Base-by-base conservation (phyloP, 2,797 vertebrate species). In the Enteromius paludinosus region DNA sequence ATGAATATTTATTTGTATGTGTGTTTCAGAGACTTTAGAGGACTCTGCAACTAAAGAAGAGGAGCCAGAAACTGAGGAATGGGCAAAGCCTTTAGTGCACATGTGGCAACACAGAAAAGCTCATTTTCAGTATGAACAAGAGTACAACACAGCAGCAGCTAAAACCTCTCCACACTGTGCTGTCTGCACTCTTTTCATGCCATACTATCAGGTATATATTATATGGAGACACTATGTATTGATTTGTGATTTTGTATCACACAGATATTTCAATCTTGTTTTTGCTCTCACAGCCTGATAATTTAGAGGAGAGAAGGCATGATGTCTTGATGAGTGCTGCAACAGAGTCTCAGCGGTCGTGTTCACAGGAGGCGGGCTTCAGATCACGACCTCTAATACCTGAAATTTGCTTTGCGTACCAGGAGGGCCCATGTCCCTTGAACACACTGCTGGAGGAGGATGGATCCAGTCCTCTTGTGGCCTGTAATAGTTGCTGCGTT, bases 361-460 rank as follows among this genome's bases (percentile, higher is more conserved):
- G 28, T 61, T 66, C 23, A 17, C 61, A n/a, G 17, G 61, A 66
- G 33, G 4, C 12, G 9, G 43, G 80, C 11, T 69, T 45, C 83
- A 96, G 95, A 87, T 97, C 95, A 76, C 97, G 95, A 87, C 98
- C 97, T 83, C 94, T 99, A 87, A 94, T 99, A 87, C 98, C 97
- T 52, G 98, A 99, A 92, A 97, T 99, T 91, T 99, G 97, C 91
- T 99, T 99, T 88, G 96, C 96, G 78, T 97, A 96, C 90, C 95
- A 97, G 62, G 97, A 99, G 90, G 96, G 96, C 87, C 96, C 96
- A 87, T 96, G 92, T 74, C 95, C 96, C 33, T 95, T 96, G 52
- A 98, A 95, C 89, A 95, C 95, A 43, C 96, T 97, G 65, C 92
- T 98, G 78, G 96, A 97, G 92, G 97, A 97, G 83, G 97, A 99